Evolutionary conservation across 1,140 invertebrate genomes (phyloP).

Genomic region (Drosophila tsacasi): DNA sequence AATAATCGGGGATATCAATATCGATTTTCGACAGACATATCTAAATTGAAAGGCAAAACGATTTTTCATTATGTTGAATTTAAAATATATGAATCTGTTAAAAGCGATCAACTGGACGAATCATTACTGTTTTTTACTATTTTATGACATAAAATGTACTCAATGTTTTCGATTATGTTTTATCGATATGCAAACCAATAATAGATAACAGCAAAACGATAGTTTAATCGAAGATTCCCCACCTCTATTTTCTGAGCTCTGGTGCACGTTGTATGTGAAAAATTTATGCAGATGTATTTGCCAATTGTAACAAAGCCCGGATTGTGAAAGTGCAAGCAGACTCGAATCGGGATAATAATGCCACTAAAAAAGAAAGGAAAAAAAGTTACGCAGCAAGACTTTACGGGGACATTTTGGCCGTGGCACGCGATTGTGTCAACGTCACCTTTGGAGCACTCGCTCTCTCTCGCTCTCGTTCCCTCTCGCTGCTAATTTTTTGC

Average conservation of each 20-base stretch:
- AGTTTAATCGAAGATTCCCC: background rate
- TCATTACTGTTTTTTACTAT: too few relatives aligned
- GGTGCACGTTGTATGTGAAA: constrained; percentile 77
- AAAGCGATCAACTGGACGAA: background rate
- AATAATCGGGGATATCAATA: background rate
- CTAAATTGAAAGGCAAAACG: background rate
- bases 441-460: constrained; percentile 73
- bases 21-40: background rate
- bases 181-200: background rate
- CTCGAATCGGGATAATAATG: constrained; percentile 8
- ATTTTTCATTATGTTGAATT: background rate
- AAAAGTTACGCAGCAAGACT: constrained; percentile 2
- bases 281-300: constrained; percentile 48
- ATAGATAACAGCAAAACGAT: constrained; percentile 8
- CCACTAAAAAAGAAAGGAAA: background rate
- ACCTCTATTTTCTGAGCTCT: constrained; percentile 57
- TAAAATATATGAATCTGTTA: background rate
- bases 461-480: constrained; percentile 36
- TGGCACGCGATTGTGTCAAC: constrained; percentile 68
- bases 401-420: constrained; percentile 28
- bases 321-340: constrained; percentile 38
- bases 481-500: constrained; percentile 51
- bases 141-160: too few relatives aligned
- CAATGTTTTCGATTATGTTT: background rate
- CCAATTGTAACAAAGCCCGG: constrained; percentile 33